Evolutionary conservation across 2,797 vertebrate genomes (phyloP), one percentile per base, ranked within the genome.

Genomic region (Argyrosomus regius): DNA sequence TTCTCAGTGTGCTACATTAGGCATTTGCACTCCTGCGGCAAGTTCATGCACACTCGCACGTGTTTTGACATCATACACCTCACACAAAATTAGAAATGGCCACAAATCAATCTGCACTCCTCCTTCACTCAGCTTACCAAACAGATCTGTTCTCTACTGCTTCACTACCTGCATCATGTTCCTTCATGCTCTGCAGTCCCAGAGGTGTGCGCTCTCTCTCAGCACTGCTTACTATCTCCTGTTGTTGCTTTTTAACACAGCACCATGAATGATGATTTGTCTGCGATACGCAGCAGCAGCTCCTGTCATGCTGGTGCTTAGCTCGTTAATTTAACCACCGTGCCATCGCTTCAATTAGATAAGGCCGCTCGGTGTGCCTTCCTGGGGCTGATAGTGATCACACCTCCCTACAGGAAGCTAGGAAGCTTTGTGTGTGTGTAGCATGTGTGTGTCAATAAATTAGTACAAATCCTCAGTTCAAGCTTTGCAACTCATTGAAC

Each of bases 281-380:
- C 82, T 76, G 72, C 62, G 72, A 81, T 79, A 72, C 18, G n/a
- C 80, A 56, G 66, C 26, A 60, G 57, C 46, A 28, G 49, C 48
- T 75, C 76, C 69, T 81, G 81, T 86, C 76, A 75, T 56, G 71
- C 78, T 41, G 54, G 58, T 35, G 49, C 53, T 78, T 61, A 71
- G 74, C 75, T 89, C 66, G 72, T 88, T 90, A 85, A 88, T 86
- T 84, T 84, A 76, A 73, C 78, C 72, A 78, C 52, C 58, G 26
- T 57, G 57, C 68, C 69, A 74, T 71, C 39, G 50, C 66, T 80
- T 82, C 79, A 82, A 87, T 86, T 84, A 88, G 88, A 84, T 85
- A 81, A 82, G 77, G 60, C 54, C 28, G 31, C 53, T 57, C 41
- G 31, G 35, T 53, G 77, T 53, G 46, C 48, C 35, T 31, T 72